phyloP scores from a whole-genome alignment of 2,888 invertebrate genomes.

The Margaritifera margaritifera region DNA sequence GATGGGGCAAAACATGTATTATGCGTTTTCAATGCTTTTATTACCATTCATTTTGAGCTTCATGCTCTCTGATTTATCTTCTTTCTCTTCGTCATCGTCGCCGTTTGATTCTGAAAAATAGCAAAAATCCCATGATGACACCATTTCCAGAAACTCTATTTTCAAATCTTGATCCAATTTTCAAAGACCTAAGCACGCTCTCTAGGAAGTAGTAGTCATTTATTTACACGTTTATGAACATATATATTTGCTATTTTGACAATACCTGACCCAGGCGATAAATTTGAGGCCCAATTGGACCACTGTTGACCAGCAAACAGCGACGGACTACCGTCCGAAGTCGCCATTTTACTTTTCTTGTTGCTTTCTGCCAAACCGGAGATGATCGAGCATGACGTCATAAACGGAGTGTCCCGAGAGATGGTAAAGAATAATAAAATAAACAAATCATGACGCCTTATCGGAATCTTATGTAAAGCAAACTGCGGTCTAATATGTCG shows the following conservation, averaged over 20 bases:
- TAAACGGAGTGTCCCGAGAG: conserved; percentile 49
- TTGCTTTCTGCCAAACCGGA: conserved; percentile 69
- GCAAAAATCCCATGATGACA: conserved; percentile 26
- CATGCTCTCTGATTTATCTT: conserved; percentile 62
- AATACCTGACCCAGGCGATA: conserved; percentile 54
- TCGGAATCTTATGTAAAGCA: too few species aligned
- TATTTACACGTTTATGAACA: too few species aligned
- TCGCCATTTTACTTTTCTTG: conserved; percentile 73
- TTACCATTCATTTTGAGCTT: conserved; percentile 65
- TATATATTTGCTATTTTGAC: conserved; percentile 41
- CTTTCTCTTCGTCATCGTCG: conserved; percentile 22
- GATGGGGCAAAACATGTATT: too few species aligned
- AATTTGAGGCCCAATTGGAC: conserved; percentile 69
- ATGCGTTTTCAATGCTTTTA: neutral
- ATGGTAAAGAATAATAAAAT: too few species aligned
- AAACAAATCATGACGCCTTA: too few species aligned
- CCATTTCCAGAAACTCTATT: too few species aligned
- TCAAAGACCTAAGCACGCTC: too few species aligned
- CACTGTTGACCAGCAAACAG: conserved; percentile 72
- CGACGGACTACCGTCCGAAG: conserved; percentile 73
- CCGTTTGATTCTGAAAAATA: conserved; percentile 49
- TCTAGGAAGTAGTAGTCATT: too few species aligned
- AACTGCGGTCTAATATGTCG: too few species aligned
- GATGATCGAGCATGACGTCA: conserved; percentile 69
- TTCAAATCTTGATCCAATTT: too few species aligned